Evolutionary conservation across 2,888 invertebrate genomes (phyloP), one percentile per base, ranked within the genome.

Genomic region (Sepiola atlantica): DNA sequence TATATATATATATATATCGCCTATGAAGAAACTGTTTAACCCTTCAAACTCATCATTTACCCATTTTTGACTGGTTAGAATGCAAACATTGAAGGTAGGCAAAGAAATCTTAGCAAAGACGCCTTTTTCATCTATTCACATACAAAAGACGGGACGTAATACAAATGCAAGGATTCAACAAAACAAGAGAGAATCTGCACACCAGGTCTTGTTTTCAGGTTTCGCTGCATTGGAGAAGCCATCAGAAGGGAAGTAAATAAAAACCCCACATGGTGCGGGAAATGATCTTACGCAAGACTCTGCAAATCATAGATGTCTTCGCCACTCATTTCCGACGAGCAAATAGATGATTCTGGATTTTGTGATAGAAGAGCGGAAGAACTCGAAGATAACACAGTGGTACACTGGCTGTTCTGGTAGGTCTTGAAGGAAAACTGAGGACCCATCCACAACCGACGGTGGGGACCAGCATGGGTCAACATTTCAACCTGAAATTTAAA

Each of bases 361-460:
- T 97, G 97, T 35, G 97, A 97, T 24, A 97, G 96, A 16, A 97
- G 96, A 35, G 97, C 97, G 0, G 97, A 97, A 18, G 97, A 97
- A 90, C 96, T 96, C n/a, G 97, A 97, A 91, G 97, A 97, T 54
- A 97, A 95, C 21, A 97, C 96, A 3, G 97, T 97, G 12, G 97
- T 97, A 94, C 97, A 97, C 94, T 97, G 96, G n/a, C 96, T 95
- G 94, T 97, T 97, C 95, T 97, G 97, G 97, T 99, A 99, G 21
- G 99, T 99, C 97, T 99, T 99, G 97, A 99, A 99, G 55, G 98
- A 98, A 97, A 99, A 99, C 98, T 99, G 99, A n/a, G 99, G 99
- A 21, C 99, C 99, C 99, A 99, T 99, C 99, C 99, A 99, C 54
- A 99, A 98, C 45, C 98, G 98, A 35, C 98, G 98, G 97, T 99